A percentile compares a stretch with the other conserved stretches of the same genome.
Conservation (phyloP, 2,888 invertebrate genomes). For the Caenorhabditis sp. region DNA sequence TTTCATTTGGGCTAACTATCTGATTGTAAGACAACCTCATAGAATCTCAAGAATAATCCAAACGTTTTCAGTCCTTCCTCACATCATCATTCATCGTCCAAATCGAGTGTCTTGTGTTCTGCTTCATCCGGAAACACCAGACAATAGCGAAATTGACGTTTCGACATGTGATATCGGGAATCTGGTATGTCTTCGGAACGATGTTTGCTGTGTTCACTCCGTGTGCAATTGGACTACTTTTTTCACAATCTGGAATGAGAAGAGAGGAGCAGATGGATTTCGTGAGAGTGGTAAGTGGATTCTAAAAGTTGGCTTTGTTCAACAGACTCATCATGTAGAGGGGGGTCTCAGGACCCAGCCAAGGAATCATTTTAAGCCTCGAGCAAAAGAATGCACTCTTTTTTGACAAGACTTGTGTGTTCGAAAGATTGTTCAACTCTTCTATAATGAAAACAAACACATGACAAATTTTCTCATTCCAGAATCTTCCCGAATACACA, state of each 20-base stretch:
- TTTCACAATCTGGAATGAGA: not conserved
- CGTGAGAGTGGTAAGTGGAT: not conserved
- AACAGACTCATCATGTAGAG: no score
- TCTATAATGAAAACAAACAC: no score
- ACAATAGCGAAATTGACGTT: constrained; percentile 13
- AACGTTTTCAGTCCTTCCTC: constrained; percentile 11
- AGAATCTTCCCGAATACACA: constrained; percentile 7
- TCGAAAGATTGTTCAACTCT: no score
- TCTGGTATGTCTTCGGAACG: constrained; percentile 1
- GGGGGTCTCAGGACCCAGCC: no score
- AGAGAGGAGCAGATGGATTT: constrained; percentile 12
- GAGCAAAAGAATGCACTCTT: no score
- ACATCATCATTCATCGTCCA: constrained; percentile 12
- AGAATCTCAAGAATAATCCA: no score
- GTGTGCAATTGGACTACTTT: not conserved
- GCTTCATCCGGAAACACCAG: constrained; percentile 22
- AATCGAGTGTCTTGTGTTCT: constrained; percentile 26
- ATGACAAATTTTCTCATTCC: no score
- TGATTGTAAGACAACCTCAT: no score
- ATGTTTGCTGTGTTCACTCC: not conserved
- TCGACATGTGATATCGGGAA: constrained; percentile 2
- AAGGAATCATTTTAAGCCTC: no score
- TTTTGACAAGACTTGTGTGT: no score
- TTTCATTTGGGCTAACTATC: constrained; percentile 6
- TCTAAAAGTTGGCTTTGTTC: no score